A percentile compares a stretch with the other conserved stretches of the same genome.
Conservation (phyloP, 2,797 vertebrate species). For the Pseudocheirus occidentalis region DNA sequence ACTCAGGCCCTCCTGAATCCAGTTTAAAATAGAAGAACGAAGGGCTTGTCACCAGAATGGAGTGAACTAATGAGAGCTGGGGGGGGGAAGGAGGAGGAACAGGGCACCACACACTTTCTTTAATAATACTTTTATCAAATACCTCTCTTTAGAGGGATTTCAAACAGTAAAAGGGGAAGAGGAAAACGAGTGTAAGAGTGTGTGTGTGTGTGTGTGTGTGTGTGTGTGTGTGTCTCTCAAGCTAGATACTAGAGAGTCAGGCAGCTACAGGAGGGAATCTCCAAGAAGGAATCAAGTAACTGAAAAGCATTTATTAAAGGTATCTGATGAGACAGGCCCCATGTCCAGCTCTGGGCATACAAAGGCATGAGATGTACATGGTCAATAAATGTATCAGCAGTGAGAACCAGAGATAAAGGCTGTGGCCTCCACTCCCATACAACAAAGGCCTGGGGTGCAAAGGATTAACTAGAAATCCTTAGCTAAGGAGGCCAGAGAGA, state of each 20-base stretch:
- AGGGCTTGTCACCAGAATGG: not conserved
- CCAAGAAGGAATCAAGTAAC: not conserved
- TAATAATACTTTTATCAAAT: not conserved
- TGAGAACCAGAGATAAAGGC: not conserved
- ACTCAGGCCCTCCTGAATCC: not conserved
- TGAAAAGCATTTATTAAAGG: not conserved
- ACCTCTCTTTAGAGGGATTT: not conserved
- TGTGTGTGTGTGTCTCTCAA: not conserved
- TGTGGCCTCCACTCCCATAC: not conserved
- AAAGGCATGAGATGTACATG: not conserved
- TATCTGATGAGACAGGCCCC: not conserved
- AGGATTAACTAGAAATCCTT: not conserved
- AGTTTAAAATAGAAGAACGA: not conserved
- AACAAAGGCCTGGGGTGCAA: not conserved
- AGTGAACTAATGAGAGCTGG: not conserved
- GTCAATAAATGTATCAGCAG: not conserved
- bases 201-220: not conserved
- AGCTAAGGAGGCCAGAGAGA: not conserved
- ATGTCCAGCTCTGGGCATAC: not conserved
- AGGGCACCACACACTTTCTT: not conserved
- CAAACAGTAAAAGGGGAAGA: not conserved
- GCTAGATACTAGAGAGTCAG: not conserved
- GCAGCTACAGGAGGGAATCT: not conserved
- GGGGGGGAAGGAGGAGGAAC: too few relatives aligned
- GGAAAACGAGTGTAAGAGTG: not conserved